Percentiles rank a stretch among this genome's conserved stretches.
phyloP scores from a whole-genome alignment of 2,797 vertebrate species.

The Lepidocolaptes lacrymiger region DNA sequence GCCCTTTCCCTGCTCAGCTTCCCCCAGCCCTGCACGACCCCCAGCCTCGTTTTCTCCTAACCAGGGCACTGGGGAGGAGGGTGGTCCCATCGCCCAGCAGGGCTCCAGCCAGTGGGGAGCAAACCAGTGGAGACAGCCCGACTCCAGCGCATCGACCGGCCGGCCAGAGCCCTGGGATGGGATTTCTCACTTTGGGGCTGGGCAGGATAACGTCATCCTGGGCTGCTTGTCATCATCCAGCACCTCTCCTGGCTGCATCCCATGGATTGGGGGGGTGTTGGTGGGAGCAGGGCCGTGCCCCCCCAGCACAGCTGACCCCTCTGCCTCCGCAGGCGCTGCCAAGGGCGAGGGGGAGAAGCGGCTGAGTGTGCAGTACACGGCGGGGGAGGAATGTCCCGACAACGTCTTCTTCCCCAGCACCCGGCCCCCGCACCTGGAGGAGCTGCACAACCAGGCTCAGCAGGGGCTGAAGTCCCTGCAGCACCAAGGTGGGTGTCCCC shows the following conservation, averaged over 20 bases:
- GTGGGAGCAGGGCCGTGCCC: not conserved
- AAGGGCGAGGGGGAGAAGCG: slow-evolving; percentile 79
- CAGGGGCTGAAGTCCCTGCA: slow-evolving; percentile 90
- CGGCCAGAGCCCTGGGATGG: accelerated
- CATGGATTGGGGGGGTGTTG: accelerated
- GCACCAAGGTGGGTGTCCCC: slow-evolving; percentile 84
- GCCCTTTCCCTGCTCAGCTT: not conserved
- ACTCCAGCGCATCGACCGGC: not conserved
- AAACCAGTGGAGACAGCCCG: not conserved
- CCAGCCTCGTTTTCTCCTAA: accelerated
- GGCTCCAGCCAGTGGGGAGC: accelerated
- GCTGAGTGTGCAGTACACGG: slow-evolving; percentile 77
- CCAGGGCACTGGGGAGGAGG: accelerated
- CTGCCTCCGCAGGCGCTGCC: slow-evolving; percentile 69
- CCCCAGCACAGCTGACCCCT: not conserved
- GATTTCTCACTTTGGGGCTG: not conserved
- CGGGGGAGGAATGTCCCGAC: slow-evolving; percentile 81
- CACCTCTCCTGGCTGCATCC: accelerated
- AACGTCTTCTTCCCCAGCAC: slow-evolving; percentile 91
- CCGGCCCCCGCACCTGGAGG: slow-evolving; percentile 87
- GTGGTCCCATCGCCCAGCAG: not conserved
- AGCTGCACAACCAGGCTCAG: slow-evolving; percentile 91
- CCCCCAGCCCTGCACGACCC: accelerated
- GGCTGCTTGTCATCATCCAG: accelerated
- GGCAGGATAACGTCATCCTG: accelerated